These are phyloP conservation scores for Cancer borealis DNA, from an alignment of 2,888 invertebrate genomes.

Conservation along the genomic window DNA sequence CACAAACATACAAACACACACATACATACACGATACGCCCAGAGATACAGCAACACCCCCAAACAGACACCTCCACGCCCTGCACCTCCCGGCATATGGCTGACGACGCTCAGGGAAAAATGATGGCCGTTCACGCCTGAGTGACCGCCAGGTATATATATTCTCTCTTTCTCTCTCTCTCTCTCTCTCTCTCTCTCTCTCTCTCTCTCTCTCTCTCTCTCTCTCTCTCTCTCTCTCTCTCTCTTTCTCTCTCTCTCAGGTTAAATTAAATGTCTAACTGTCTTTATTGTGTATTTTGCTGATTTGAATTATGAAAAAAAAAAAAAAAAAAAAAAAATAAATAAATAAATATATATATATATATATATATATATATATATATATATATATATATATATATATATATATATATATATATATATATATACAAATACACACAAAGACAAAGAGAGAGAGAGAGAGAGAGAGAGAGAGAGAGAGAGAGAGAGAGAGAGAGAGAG, in stretches of 20 bases:
- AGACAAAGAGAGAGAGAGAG: not conserved
- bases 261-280: not conserved
- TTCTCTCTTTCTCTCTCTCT: constrained; percentile 8
- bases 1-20: constrained; percentile 17
- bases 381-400: not conserved
- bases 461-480: constrained; percentile 36
- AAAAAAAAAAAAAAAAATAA: not conserved
- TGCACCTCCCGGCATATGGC: not conserved
- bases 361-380: not conserved
- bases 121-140: constrained; percentile 10
- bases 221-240: not conserved
- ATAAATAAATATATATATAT: not conserved
- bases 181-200: constrained; percentile 39
- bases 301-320: not conserved
- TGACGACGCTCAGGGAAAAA: constrained; percentile 16
- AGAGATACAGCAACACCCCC: not conserved
- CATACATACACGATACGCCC: not conserved
- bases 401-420: not conserved
- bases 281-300: not conserved
- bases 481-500: constrained; percentile 28
- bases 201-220: not conserved
- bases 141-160: constrained; percentile 24
- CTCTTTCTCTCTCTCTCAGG: not conserved
- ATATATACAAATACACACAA: not conserved
- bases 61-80: constrained; percentile 7